A percentile compares a stretch with the other conserved stretches of the same genome.
These are phyloP conservation scores for Aurelia aurita DNA, from an alignment of 30 jellyfish, hydroid and myxozoan genomes.

Conservation along the genomic window DNA sequence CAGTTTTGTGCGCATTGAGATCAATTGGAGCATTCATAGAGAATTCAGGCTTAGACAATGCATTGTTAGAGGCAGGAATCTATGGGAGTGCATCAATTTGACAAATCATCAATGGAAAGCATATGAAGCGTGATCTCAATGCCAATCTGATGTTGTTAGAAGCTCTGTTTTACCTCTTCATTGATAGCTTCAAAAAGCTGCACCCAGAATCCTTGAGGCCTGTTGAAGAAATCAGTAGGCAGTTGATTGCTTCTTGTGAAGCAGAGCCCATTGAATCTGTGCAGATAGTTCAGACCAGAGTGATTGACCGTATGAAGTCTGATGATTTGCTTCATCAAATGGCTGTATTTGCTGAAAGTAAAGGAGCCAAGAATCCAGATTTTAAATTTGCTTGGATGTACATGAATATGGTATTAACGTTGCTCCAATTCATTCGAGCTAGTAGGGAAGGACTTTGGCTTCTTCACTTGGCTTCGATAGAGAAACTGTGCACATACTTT, in stretches of 20 bases:
- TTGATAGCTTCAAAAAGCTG: conserved; percentile 27
- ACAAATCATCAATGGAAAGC: conserved; percentile 33
- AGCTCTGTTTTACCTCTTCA: conserved; percentile 53
- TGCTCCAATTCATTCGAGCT: conserved; percentile 47
- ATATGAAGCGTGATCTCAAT: conserved; percentile 34
- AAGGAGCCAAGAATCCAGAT: conserved; percentile 41
- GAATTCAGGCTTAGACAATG: conserved; percentile 46
- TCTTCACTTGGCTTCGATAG: conserved; percentile 40
- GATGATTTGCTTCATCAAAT: conserved; percentile 32
- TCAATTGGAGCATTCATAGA: conserved; percentile 44
- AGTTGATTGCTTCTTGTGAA: conserved; percentile 39
- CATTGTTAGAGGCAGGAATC: conserved; percentile 33
- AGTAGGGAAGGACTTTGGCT: conserved; percentile 46
- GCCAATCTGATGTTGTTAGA: conserved; percentile 31
- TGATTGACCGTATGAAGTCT: conserved; percentile 38
- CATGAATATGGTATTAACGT: conserved; percentile 33
- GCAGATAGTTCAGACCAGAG: conserved; percentile 13
- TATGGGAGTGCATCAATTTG: conserved; percentile 36
- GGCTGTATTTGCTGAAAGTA: conserved; percentile 38
- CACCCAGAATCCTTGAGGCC: conserved; percentile 33
- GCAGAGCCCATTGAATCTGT: conserved; percentile 15
- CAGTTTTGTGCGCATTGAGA: conserved; percentile 47
- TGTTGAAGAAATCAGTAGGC: conserved; percentile 23
- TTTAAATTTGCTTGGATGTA: conserved; percentile 36
- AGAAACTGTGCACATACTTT: conserved; percentile 43